Conservation (phyloP, 1,140 invertebrate species). For the Asobara japonica region DNA sequence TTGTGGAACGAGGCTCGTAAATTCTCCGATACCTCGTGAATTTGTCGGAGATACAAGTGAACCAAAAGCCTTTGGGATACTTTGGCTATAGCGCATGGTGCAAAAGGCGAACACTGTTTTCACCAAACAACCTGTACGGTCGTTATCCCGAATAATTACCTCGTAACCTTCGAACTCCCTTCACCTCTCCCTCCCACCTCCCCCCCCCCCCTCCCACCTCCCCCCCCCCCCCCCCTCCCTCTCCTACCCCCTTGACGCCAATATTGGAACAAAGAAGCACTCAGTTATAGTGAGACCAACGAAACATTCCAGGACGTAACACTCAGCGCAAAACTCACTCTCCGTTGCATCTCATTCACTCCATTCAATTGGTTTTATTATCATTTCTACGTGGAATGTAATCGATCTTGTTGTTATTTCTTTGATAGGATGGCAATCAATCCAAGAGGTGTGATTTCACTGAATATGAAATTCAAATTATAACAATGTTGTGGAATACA, state of each 20-base stretch:
- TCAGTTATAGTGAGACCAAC: conserved; percentile 27
- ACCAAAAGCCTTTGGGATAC: not conserved
- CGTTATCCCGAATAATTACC: conserved; percentile 49
- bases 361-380: not conserved
- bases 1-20: conserved; percentile 25
- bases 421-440: not conserved
- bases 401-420: not conserved
- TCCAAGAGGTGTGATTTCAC: not conserved
- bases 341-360: conserved; percentile 17
- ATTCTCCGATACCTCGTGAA: conserved; percentile 17
- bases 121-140: conserved; percentile 37
- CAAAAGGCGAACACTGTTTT: conserved; percentile 20
- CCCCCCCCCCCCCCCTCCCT: no score
- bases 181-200: conserved; percentile 25
- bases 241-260: not conserved
- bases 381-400: not conserved
- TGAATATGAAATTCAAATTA: not conserved
- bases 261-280: conserved; percentile 48
- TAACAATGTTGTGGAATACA: not conserved
- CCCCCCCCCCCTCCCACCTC: not conserved
- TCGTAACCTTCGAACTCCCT: conserved; percentile 48
- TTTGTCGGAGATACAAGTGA: not conserved
- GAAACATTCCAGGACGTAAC: conserved; percentile 25
- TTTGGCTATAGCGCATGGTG: conserved; percentile 13
- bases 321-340: conserved; percentile 29